Evolutionary conservation across 2,113 vertebrate species (phyloP).

Genomic region (Macaca nemestrina): DNA sequence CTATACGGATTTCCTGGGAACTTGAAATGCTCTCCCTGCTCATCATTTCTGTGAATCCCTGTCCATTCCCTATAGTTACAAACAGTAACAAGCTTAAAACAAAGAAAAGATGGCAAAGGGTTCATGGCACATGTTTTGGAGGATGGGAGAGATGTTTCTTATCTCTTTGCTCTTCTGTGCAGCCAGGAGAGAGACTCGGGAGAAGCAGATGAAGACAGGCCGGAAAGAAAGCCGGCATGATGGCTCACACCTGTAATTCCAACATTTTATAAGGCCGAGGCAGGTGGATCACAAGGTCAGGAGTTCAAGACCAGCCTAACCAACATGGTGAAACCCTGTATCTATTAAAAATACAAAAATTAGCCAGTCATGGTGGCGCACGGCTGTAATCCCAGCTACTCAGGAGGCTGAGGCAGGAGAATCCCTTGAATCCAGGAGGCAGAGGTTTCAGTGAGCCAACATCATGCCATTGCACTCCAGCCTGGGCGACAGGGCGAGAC

Average conservation of each 20-base stretch:
- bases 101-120: neutral
- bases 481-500: neutral
- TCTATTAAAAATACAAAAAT: neutral
- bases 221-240: neutral
- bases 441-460: neutral
- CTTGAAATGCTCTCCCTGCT: neutral
- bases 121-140: constrained; percentile 4
- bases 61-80: neutral
- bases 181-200: neutral
- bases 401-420: neutral
- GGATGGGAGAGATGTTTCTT: neutral
- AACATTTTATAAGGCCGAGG: neutral
- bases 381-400: neutral
- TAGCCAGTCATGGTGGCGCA: neutral
- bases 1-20: constrained; percentile 33
- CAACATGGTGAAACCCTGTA: neutral
- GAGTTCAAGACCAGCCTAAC: neutral
- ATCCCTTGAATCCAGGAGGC: neutral
- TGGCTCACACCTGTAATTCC: neutral
- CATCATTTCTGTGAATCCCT: constrained; percentile 32
- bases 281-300: neutral
- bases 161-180: neutral
- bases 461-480: neutral
- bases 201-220: constrained; percentile 8
- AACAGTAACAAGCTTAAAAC: constrained; percentile 28